Evolutionary conservation across 2,888 invertebrate genomes (phyloP).

Genomic region (Aethes cnicana): DNA sequence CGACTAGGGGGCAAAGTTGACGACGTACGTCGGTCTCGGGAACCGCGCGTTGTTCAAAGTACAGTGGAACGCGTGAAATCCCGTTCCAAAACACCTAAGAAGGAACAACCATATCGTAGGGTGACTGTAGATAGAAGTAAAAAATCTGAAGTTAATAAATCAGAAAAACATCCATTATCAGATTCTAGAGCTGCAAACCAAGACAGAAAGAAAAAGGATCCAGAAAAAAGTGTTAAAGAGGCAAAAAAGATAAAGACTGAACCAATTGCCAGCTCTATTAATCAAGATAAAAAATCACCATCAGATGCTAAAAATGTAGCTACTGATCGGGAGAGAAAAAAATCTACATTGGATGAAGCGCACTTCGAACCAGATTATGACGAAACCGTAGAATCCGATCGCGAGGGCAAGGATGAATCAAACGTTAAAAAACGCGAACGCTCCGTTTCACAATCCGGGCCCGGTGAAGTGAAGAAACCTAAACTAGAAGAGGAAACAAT

Average conservation of each 20-base stretch:
- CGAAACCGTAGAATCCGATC: conserved; percentile 82
- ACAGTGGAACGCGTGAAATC: conserved; percentile 81
- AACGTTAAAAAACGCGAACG: conserved; percentile 63
- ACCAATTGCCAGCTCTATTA: conserved; percentile 32
- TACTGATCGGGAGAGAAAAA: conserved; percentile 81
- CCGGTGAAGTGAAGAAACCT: conserved; percentile 57
- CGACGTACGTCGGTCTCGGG: conserved; percentile 76
- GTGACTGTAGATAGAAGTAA: conserved; percentile 75
- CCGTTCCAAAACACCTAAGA: conserved; percentile 76
- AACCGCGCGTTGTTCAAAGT: conserved; percentile 79
- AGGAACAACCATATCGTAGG: conserved; percentile 71
- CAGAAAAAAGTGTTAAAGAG: conserved; percentile 53
- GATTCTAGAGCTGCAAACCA: conserved; percentile 51
- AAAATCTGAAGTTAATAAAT: conserved; percentile 59
- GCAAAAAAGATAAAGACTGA: conserved; percentile 41
- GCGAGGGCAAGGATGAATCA: conserved; percentile 82
- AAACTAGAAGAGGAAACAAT: conserved; percentile 71
- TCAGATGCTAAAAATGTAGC: conserved; percentile 40
- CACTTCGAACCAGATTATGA: conserved; percentile 90
- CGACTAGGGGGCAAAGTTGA: conserved; percentile 90
- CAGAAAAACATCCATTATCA: conserved; percentile 51
- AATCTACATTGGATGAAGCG: conserved; percentile 87
- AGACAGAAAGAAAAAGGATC: conserved; percentile 50
- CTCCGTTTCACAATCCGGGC: conserved; percentile 53
- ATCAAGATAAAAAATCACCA: conserved; percentile 48